Percentiles rank a stretch among this genome's conserved stretches.
phyloP scores from a whole-genome alignment of 1,140 invertebrate genomes.

The Lasaia peninsularis region DNA sequence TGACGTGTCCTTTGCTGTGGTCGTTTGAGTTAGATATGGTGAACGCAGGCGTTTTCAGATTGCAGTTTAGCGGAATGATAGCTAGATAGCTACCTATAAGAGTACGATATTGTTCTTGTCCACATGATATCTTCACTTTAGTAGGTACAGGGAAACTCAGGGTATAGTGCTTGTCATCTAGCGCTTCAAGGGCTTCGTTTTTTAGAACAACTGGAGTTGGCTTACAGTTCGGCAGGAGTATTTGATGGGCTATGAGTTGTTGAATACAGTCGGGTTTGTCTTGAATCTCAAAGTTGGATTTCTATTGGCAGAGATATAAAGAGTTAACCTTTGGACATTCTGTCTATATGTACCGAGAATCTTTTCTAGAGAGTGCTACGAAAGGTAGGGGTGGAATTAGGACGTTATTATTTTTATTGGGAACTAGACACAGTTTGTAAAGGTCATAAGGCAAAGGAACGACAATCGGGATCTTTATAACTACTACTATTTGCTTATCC shows the following conservation, averaged over 20 bases:
- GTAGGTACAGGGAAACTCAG: constrained; percentile 21
- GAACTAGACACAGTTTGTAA: constrained; percentile 1
- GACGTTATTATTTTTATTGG: constrained; percentile 3
- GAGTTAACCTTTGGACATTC: constrained; percentile 30
- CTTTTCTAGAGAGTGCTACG: constrained; percentile 21
- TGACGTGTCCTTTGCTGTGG: constrained; percentile 12
- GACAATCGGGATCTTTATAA: constrained; percentile 21
- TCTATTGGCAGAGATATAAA: constrained; percentile 20
- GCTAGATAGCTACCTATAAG: constrained; percentile 10
- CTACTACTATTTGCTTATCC: constrained; percentile 21
- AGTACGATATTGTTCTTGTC: constrained; percentile 16
- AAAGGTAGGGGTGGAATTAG: constrained; percentile 21
- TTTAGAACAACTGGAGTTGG: constrained; percentile 16
- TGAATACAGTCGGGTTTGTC: constrained; percentile 17
- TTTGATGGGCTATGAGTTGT: constrained; percentile 16
- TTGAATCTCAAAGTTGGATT: not conserved
- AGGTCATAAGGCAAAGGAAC: constrained; percentile 7
- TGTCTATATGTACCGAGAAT: constrained; percentile 28
- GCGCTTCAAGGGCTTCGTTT: constrained; percentile 25
- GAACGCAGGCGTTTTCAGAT: constrained; percentile 5
- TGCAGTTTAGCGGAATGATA: constrained; percentile 14
- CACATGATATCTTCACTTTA: constrained; percentile 19
- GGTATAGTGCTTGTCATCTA: constrained; percentile 25
- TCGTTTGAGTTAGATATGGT: constrained; percentile 16
- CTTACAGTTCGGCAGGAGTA: constrained; percentile 17